phyloP scores from a whole-genome alignment of 2,888 invertebrate species.

The Polydrusus tereticollis region DNA sequence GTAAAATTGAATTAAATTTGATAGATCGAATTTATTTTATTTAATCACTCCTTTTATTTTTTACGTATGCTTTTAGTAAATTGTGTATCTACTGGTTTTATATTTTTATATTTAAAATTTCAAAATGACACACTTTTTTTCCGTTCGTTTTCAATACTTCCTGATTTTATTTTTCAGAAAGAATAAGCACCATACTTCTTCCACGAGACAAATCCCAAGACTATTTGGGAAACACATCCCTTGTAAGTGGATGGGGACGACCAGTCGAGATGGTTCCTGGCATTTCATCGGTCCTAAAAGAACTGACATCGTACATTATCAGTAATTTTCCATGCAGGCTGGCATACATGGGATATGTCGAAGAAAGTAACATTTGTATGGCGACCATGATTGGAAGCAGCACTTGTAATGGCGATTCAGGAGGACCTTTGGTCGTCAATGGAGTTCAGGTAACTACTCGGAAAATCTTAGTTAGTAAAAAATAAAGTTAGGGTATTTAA shows the following conservation, averaged over 20 bases:
- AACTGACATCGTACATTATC: constrained; percentile 62
- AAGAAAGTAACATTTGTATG: constrained; percentile 68
- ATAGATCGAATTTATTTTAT: too few relatives aligned
- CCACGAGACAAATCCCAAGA: constrained; percentile 59
- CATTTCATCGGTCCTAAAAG: constrained; percentile 66
- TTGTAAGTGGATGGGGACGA: constrained; percentile 69
- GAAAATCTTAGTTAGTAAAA: neutral
- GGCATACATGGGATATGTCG: constrained; percentile 64
- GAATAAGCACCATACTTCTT: constrained; percentile 58
- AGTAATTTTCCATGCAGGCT: constrained; percentile 66
- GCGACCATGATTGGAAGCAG: constrained; percentile 65
- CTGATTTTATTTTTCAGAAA: constrained; percentile 58
- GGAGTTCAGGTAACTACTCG: constrained; percentile 55
- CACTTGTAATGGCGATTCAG: constrained; percentile 69
- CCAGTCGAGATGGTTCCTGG: constrained; percentile 61
- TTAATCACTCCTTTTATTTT: too few relatives aligned
- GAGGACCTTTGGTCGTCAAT: constrained; percentile 58
- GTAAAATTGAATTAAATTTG: too few relatives aligned
- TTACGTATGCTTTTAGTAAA: too few relatives aligned
- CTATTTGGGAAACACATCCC: constrained; percentile 63
- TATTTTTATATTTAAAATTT: too few relatives aligned
- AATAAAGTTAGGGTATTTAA: neutral
- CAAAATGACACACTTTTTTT: too few relatives aligned
- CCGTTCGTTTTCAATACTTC: too few relatives aligned
- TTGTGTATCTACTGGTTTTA: too few relatives aligned